A percentile compares a stretch with the other conserved stretches of the same genome.
Evolutionary conservation across 1,140 invertebrate genomes (phyloP).

Genomic region (Eupeodes corollae): DNA sequence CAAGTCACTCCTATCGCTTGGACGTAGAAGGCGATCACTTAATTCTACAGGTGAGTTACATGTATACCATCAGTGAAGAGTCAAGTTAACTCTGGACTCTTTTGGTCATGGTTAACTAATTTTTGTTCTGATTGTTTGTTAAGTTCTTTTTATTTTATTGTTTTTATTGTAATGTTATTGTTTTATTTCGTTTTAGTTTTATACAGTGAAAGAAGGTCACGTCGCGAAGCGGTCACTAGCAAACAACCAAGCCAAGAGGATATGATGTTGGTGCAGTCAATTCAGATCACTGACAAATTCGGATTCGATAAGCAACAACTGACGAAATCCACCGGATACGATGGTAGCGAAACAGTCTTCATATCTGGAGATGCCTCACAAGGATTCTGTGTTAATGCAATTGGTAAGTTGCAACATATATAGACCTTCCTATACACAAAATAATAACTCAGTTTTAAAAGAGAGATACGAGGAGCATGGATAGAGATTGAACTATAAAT

Average conservation of each 20-base stretch:
- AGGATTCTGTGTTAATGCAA: constrained; percentile 59
- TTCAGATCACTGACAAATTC: constrained; percentile 84
- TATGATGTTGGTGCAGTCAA: constrained; percentile 74
- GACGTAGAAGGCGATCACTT: constrained; percentile 38
- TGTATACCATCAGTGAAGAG: too few species aligned
- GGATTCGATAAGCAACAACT: constrained; percentile 53
- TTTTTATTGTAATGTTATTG: background rate
- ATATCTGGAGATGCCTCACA: constrained; percentile 42
- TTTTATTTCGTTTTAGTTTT: background rate
- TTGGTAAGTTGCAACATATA: constrained; percentile 17
- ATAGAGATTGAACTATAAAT: too few species aligned
- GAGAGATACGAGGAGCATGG: too few species aligned
- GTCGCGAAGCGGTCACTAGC: constrained; percentile 20
- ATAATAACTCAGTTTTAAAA: too few species aligned
- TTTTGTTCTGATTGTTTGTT: background rate
- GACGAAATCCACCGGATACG: constrained; percentile 31
- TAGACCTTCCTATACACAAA: too few species aligned
- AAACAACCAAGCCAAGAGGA: constrained; percentile 50
- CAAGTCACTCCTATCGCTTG: constrained; percentile 66
- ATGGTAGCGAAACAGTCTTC: constrained; percentile 45
- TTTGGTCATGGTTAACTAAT: background rate
- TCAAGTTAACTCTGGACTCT: background rate
- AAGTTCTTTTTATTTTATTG: background rate
- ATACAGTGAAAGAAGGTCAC: constrained; percentile 13
- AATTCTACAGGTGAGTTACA: constrained; percentile 14